Base-by-base conservation (phyloP, 2,797 vertebrate genomes). In the Hypotaenidia okinawae region DNA sequence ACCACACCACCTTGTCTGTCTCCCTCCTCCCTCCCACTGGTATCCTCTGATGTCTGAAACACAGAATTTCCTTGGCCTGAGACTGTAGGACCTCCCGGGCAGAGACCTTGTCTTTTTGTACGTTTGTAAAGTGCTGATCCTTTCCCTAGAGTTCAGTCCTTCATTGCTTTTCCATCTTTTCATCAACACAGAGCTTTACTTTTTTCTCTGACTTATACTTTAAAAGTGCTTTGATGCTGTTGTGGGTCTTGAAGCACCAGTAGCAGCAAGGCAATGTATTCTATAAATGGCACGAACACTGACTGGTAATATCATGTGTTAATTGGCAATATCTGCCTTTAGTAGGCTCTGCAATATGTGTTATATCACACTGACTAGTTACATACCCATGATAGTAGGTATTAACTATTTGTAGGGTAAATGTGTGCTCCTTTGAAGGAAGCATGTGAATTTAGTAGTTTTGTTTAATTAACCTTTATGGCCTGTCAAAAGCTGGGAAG, bases 301-400 rank as follows among this genome's bases (percentile, higher is more conserved):
- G 96, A 97, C 84, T 94, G 96, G 94, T 95, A 93, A 89, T 95
- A 96, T 72, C 90, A 97, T 92, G 95, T 95, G 95, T 97, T 97
- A 97, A 97, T 97, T 97, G 94, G 96, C 91, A 96, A 97, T 97
- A 97, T 97, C 93, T 97, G 95, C 92, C 83, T 96, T 96, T 91
- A 95, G 95, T 93, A 96, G 89, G 87, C 85, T 96, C 92, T 21
- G 68, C 94, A 97, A 96, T 94, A 95, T 97, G 96, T 94, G 96
- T 96, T 96, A 78, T 93, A 96, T 92, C 93, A 93, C 95, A 96
- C 91, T 90, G 92, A 94, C 90, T 94, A 93, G 69, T 87, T 95
- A 90, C 91, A 85, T 75, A 93, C 83, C 80, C 90, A 33, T 75
- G 87, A 84, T 96, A 85, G 93, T 89, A 94, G 89, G 94, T 96